Percentiles rank a stretch among this genome's conserved stretches.
Evolutionary conservation across 2,888 invertebrate species (phyloP).

Genomic region (Xanthorhoe designata): DNA sequence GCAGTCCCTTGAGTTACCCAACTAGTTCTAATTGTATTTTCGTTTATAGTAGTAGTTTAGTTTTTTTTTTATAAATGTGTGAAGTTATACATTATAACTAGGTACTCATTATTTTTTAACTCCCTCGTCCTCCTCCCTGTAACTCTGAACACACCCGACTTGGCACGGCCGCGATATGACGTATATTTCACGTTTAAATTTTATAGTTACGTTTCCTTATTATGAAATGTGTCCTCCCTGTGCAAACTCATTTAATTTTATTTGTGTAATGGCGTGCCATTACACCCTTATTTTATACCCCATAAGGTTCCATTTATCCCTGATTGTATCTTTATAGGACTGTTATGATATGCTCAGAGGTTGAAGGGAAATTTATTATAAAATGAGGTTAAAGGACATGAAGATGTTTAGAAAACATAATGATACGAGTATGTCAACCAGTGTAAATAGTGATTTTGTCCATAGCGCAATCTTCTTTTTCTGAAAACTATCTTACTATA

Average conservation of each 20-base stretch:
- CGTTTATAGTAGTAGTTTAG: no score
- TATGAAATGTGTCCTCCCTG: slow-evolving; percentile 40
- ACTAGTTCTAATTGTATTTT: no score
- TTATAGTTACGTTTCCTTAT: slow-evolving; percentile 51
- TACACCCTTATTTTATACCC: slow-evolving; percentile 21
- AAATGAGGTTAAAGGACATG: slow-evolving; percentile 5
- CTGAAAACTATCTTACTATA: no score
- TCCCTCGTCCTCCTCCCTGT: not conserved
- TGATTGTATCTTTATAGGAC: slow-evolving; percentile 25
- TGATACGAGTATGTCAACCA: no score
- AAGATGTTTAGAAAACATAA: not conserved
- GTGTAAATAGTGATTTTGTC: no score
- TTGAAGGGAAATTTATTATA: slow-evolving; percentile 2
- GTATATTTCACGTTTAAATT: slow-evolving; percentile 58
- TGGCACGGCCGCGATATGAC: slow-evolving; percentile 47
- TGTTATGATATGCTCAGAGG: slow-evolving; percentile 10
- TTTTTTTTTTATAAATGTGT: no score
- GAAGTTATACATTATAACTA: no score
- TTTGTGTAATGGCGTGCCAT: slow-evolving; percentile 35
- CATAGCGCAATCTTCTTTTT: no score
- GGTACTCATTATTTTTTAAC: no score
- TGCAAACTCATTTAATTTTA: slow-evolving; percentile 40
- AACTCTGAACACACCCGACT: slow-evolving; percentile 40
- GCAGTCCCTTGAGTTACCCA: no score
- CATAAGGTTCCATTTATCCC: slow-evolving; percentile 18